Conservation (phyloP, 2,888 invertebrate genomes). For the Acheta domesticus region DNA sequence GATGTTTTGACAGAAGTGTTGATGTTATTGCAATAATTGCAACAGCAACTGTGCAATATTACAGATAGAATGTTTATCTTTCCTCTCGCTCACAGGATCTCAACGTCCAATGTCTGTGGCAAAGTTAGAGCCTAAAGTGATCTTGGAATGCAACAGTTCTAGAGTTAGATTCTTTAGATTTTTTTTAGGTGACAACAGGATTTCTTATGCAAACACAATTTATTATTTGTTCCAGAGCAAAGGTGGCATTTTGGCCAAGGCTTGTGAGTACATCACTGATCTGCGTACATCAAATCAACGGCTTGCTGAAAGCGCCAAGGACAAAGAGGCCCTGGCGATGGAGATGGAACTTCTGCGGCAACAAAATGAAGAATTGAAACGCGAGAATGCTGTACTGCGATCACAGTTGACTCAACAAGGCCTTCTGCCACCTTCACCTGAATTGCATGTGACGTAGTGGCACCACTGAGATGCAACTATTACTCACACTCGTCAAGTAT, state of each 20-base stretch:
- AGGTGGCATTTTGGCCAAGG: constrained; percentile 91
- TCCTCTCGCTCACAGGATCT: too few relatives aligned
- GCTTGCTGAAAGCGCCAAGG: constrained; percentile 60
- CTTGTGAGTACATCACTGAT: constrained; percentile 90
- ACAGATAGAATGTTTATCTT: too few relatives aligned
- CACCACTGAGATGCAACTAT: not conserved
- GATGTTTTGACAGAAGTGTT: too few relatives aligned
- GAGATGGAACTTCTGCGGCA: constrained; percentile 69
- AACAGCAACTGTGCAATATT: too few relatives aligned
- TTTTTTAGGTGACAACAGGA: too few relatives aligned
- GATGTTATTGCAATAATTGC: too few relatives aligned
- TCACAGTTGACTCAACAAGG: constrained; percentile 66
- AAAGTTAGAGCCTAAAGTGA: too few relatives aligned
- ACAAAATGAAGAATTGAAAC: constrained; percentile 67
- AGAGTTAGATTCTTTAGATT: too few relatives aligned
- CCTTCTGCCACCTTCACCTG: constrained; percentile 43
- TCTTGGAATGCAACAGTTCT: too few relatives aligned
- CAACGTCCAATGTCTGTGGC: too few relatives aligned
- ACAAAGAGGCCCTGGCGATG: constrained; percentile 68
- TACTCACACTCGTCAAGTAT: too few relatives aligned
- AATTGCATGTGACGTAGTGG: constrained; percentile 26
- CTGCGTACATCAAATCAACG: constrained; percentile 74
- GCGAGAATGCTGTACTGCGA: constrained; percentile 70
- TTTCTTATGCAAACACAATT: too few relatives aligned
- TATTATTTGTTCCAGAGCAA: constrained; percentile 64